Percentiles rank a stretch among this genome's conserved stretches.
Evolutionary conservation across 2,113 vertebrate genomes (phyloP).

Genomic region (Pogonocichla stellata): DNA sequence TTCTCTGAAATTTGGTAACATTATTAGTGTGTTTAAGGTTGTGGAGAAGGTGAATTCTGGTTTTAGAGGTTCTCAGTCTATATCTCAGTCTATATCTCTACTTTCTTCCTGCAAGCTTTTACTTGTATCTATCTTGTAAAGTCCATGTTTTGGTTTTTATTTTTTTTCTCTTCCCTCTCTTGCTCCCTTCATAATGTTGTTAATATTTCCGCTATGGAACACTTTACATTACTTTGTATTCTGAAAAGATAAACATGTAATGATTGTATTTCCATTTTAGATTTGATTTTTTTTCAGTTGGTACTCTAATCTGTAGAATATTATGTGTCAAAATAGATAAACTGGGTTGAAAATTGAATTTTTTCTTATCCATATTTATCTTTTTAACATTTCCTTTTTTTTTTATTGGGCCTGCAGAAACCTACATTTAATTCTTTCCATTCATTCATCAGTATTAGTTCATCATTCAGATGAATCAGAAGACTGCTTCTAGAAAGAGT

Average conservation of each 20-base stretch:
- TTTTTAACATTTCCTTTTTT: background rate
- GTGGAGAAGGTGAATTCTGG: background rate
- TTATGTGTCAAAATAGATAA: constrained; percentile 16
- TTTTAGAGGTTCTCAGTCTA: background rate
- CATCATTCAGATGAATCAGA: background rate
- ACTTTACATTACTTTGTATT: background rate
- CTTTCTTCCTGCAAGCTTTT: background rate
- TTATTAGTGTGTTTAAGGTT: background rate
- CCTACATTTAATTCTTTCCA: background rate
- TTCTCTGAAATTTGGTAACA: background rate
- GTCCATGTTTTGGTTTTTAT: accelerated
- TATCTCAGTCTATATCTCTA: background rate
- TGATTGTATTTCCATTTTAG: background rate
- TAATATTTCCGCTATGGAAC: background rate
- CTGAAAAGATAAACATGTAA: background rate
- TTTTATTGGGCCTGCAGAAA: background rate
- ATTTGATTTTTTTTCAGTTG: background rate
- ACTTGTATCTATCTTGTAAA: background rate
- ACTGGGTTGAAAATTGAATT: background rate
- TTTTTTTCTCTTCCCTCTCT: background rate
- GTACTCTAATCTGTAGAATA: background rate
- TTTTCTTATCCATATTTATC: constrained; percentile 11
- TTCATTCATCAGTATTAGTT: background rate
- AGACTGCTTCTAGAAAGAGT: background rate
- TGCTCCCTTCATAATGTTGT: background rate